Conservation (phyloP, 64 coral and sea anemone species). For the Pocillopora verrucosa region DNA sequence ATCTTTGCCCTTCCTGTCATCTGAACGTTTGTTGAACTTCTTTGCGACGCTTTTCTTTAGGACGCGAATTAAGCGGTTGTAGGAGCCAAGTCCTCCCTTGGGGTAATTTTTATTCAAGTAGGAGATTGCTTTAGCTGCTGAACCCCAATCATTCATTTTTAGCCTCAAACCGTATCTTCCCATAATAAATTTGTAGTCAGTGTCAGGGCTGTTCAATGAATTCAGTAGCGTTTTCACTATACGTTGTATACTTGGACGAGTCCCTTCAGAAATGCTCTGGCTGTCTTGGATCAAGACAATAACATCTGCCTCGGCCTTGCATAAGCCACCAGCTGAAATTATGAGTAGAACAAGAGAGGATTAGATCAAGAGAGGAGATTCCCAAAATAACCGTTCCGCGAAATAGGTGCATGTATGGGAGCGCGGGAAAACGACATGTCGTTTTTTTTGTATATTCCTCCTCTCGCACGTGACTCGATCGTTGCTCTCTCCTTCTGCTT, state of each 20-base stretch:
- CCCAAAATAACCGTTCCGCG: no score
- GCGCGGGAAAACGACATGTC: no score
- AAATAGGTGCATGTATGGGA: no score
- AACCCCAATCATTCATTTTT: not conserved
- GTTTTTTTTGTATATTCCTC: no score
- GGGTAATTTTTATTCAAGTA: not conserved
- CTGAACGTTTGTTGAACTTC: not conserved
- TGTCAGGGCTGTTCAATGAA: not conserved
- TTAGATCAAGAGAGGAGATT: no score
- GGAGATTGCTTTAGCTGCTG: not conserved
- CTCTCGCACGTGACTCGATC: no score
- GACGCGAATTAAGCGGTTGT: not conserved
- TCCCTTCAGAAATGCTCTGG: not conserved
- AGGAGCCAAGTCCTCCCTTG: not conserved
- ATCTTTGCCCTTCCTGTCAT: not conserved
- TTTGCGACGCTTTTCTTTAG: not conserved
- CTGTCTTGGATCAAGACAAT: conserved; percentile 18
- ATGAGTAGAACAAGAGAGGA: not conserved
- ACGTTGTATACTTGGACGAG: not conserved
- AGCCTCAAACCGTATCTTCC: not conserved
- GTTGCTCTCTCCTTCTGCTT: no score
- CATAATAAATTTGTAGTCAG: not conserved
- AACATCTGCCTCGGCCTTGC: conserved; percentile 5
- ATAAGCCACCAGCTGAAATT: not conserved
- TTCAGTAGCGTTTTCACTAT: not conserved